A percentile compares a stretch with the other conserved stretches of the same genome.
These are phyloP conservation scores for Graphium colonna DNA, from an alignment of 2,888 invertebrate species.

Conservation along the genomic window DNA sequence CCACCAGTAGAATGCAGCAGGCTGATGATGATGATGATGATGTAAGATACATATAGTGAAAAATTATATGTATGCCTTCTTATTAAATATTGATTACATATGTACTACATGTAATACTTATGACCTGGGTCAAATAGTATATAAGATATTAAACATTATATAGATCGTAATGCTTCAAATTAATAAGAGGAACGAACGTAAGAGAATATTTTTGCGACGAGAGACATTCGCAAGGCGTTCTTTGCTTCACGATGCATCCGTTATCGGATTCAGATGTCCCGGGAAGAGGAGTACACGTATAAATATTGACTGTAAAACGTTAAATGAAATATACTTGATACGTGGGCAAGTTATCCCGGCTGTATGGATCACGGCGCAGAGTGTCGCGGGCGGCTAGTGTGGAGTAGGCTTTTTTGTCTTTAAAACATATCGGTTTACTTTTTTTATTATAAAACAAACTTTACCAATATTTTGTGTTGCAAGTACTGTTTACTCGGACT, in stretches of 20 bases:
- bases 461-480: too few relatives aligned
- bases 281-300: constrained; percentile 28
- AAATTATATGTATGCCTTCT: too few relatives aligned
- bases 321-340: constrained; percentile 46
- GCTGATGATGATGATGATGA: too few relatives aligned
- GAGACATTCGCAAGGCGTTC: constrained; percentile 1
- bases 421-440: too few relatives aligned
- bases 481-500: neutral
- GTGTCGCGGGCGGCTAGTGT: constrained; percentile 24
- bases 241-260: neutral
- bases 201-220: neutral
- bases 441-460: neutral
- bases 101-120: too few relatives aligned
- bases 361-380: constrained; percentile 36
- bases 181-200: neutral
- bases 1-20: too few relatives aligned
- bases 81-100: too few relatives aligned
- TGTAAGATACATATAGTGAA: too few relatives aligned
- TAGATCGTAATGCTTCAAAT: too few relatives aligned
- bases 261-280: constrained; percentile 27
- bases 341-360: constrained; percentile 35
- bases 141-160: too few relatives aligned
- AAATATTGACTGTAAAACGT: constrained; percentile 41
- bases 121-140: too few relatives aligned
- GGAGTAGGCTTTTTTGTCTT: constrained; percentile 32